Conservation (phyloP, 2,113 vertebrate species). For the Anoplopoma fimbria region DNA sequence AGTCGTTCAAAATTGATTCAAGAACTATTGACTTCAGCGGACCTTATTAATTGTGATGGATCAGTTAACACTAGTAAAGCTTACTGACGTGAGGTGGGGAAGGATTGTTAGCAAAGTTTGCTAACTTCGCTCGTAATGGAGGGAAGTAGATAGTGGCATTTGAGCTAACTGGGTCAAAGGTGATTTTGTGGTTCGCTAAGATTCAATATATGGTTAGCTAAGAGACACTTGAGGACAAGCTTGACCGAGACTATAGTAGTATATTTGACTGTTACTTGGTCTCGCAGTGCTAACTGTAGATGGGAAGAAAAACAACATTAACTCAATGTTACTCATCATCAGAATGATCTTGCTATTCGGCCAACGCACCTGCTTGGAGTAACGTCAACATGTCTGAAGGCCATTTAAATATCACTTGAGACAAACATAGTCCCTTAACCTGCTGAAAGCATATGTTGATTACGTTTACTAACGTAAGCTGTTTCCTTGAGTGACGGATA, state of each 20-base stretch:
- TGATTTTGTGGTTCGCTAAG: not conserved
- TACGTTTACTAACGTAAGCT: not conserved
- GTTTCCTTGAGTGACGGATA: not conserved
- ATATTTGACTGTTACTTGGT: not conserved
- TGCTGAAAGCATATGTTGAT: too few species aligned
- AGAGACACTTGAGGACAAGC: not conserved
- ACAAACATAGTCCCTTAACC: not conserved
- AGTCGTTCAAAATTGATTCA: too few species aligned
- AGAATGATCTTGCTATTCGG: not conserved
- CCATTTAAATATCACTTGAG: not conserved
- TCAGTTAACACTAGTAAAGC: too few species aligned
- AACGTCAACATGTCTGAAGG: not conserved
- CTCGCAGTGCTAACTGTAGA: not conserved
- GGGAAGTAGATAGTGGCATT: not conserved
- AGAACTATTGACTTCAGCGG: not conserved
- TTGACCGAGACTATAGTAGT: not conserved
- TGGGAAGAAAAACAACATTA: not conserved
- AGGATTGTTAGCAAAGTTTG: slow-evolving; percentile 13
- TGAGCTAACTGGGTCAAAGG: slow-evolving; percentile 62
- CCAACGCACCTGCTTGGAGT: not conserved
- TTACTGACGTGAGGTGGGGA: not conserved
- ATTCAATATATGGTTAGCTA: not conserved
- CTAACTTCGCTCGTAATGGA: not conserved
- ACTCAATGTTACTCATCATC: not conserved
- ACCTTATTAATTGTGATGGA: not conserved